Evolutionary conservation across 1,140 invertebrate species (phyloP).

Genomic region (Drosophila eugracilis): DNA sequence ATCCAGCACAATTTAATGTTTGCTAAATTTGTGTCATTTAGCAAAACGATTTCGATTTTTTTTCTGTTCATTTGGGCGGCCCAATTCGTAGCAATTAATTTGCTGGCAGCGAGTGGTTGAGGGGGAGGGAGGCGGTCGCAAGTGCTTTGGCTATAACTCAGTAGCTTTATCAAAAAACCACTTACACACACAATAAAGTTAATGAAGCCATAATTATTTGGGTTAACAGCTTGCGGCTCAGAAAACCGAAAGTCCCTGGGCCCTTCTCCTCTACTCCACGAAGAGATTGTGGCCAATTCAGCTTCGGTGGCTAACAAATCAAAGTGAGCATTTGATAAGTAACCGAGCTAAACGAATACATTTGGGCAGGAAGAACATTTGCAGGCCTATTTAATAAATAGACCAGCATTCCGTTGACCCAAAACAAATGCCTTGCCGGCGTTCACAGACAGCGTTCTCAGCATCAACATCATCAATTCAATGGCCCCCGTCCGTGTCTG

Average conservation of each 20-base stretch:
- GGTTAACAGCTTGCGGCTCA: conserved; percentile 77
- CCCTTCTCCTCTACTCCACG: conserved; percentile 40
- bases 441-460: conserved; percentile 12
- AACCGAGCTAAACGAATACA: conserved; percentile 48
- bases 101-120: conserved; percentile 17
- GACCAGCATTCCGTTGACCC: conserved; percentile 46
- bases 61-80: conserved; percentile 36
- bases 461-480: conserved; percentile 25
- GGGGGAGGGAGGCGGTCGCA: conserved; percentile 29
- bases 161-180: conserved; percentile 80
- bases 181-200: conserved; percentile 82
- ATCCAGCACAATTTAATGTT: conserved; percentile 70
- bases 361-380: conserved; percentile 54
- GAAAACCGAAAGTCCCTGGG: conserved; percentile 12
- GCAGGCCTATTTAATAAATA: conserved; percentile 80
- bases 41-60: conserved; percentile 58
- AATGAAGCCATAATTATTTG: conserved; percentile 84
- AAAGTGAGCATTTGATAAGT: conserved; percentile 67
- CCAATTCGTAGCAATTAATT: conserved; percentile 68
- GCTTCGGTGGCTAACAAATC: conserved; percentile 67
- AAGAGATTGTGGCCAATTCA: conserved; percentile 63
- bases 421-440: conserved; percentile 40
- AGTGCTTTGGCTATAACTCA: conserved; percentile 69
- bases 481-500: background rate
- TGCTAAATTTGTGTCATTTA: conserved; percentile 77